Evolutionary conservation across 2,888 invertebrate species (phyloP), one percentile per base, ranked within the genome.

Genomic region (Agriopis leucophaearia): DNA sequence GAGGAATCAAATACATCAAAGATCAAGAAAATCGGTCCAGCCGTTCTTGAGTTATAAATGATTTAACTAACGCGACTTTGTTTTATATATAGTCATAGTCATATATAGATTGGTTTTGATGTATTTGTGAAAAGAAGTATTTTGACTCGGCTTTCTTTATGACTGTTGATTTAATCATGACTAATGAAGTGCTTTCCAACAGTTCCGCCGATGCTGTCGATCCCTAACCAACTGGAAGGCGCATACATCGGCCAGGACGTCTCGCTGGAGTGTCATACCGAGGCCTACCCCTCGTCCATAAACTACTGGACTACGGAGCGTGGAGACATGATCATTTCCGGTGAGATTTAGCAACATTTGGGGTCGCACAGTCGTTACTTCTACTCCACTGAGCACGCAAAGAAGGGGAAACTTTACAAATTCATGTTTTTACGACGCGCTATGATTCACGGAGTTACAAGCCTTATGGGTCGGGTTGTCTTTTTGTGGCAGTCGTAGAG

Each of bases 181-280:
- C 10, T 38, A 47, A 38, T 48, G 12, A 1, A 16, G 15, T 16
- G 15, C 12, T 71, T 73, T 75, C 44, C 45, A 52, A 73, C 94
- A 98, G 98, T 98, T 95, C 98, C 98, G 13, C 98, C 98, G 48
- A 98, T 98, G 98, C 95, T 98, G 84, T 97, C 98, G 71, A 98
- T 98, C 87, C 97, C 98, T 40, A 98, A 98, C 94, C 98, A 98
- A 91, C 94, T 98, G 88, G 98, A 98, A 89, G 98, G 97, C 45
- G 98, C 98, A 64, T 97, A 97, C 88, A 91, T 97, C 73, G 98
- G 98, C 3, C 98, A 98, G 89, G 97, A 98, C 86, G 97, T 98
- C 67, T 96, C 97, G 45, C 92, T 98, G 73, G 98, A 97, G 89
- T 98, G 98, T 87, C 97, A 97, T 89, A 98, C 98, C 0, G 98